Evolutionary conservation across 1,140 invertebrate species (phyloP).

Genomic region (Hetaerina americana): DNA sequence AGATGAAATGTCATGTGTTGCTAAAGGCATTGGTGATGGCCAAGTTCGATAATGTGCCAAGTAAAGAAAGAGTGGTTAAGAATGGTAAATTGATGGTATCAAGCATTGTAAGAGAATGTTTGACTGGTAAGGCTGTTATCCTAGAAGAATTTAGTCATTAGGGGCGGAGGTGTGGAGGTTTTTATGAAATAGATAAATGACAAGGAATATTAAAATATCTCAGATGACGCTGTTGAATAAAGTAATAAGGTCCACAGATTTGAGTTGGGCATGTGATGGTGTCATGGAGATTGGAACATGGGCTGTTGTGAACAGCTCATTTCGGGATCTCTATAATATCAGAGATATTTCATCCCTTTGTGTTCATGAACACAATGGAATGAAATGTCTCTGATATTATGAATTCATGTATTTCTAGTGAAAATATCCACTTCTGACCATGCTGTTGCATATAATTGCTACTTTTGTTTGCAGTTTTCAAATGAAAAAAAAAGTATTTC

Average conservation of each 20-base stretch:
- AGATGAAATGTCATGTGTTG: neutral
- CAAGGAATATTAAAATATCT: neutral
- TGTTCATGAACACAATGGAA: no score
- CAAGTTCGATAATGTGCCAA: neutral
- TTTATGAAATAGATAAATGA: neutral
- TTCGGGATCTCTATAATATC: no score
- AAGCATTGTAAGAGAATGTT: no score
- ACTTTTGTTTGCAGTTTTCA: neutral
- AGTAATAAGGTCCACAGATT: neutral
- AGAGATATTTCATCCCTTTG: no score
- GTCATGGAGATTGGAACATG: no score
- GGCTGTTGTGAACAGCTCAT: no score
- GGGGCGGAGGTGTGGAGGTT: neutral
- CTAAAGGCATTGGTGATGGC: neutral
- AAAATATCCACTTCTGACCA: neutral
- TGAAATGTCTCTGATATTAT: neutral
- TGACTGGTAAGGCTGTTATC: neutral
- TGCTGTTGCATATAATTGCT: neutral
- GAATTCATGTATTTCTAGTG: neutral
- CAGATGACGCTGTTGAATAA: neutral
- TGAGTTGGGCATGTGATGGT: neutral
- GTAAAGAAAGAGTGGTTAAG: neutral
- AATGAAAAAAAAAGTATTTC: neutral
- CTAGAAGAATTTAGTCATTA: neutral
- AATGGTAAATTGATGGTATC: neutral